Conservation (phyloP, 1,140 invertebrate species). For the Calliopsis andreniformis region DNA sequence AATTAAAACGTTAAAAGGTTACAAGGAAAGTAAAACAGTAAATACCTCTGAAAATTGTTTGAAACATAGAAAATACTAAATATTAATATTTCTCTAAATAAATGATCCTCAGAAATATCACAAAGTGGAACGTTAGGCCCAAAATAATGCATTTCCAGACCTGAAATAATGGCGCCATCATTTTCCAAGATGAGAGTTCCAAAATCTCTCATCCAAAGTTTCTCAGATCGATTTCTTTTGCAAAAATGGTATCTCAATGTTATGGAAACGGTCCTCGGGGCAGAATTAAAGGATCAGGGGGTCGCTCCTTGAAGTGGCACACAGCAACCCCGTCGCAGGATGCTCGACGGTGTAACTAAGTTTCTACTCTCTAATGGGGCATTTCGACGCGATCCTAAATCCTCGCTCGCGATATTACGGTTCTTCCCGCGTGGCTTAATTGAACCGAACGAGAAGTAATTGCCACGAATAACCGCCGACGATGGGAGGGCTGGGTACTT, state of each 20-base stretch:
- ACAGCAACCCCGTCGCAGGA: slow-evolving; percentile 19
- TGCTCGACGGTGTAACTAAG: slow-evolving; percentile 67
- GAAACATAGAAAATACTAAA: too few species aligned
- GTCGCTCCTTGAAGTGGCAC: slow-evolving; percentile 14
- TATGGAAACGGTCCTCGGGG: not conserved
- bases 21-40: too few species aligned
- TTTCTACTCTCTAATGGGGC: slow-evolving; percentile 71
- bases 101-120: too few species aligned
- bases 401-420: slow-evolving; percentile 69
- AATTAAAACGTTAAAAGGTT: too few species aligned
- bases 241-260: not conserved
- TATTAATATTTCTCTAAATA: too few species aligned
- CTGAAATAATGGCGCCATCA: too few species aligned
- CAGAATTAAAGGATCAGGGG: not conserved
- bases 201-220: too few species aligned
- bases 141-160: too few species aligned
- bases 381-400: slow-evolving; percentile 71
- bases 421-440: slow-evolving; percentile 70
- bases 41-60: too few species aligned
- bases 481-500: not conserved
- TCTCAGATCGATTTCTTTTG: too few species aligned
- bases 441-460: slow-evolving; percentile 77
- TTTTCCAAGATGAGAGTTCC: too few species aligned
- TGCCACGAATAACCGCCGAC: slow-evolving; percentile 51
- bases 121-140: too few species aligned